A percentile compares a stretch with the other conserved stretches of the same genome.
Conservation (phyloP, 2,888 invertebrate species). For the Synergus itoensis region DNA sequence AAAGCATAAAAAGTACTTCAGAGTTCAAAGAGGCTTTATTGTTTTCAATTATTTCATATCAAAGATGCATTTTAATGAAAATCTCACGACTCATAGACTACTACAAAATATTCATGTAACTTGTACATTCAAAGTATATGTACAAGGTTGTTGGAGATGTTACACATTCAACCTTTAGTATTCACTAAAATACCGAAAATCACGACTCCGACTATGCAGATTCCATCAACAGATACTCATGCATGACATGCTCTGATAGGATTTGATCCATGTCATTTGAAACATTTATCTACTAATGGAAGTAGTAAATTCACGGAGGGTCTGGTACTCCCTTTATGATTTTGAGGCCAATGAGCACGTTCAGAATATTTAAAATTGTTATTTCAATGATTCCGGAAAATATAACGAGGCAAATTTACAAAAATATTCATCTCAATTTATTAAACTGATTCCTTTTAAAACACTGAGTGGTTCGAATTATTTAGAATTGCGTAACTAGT, state of each 20-base stretch:
- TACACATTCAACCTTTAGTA: not conserved
- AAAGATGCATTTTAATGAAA: slow-evolving; percentile 3
- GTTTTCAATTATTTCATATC: slow-evolving; percentile 7
- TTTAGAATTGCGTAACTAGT: no score
- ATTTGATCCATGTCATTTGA: slow-evolving; percentile 22
- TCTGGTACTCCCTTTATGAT: not conserved
- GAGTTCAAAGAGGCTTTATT: slow-evolving; percentile 8
- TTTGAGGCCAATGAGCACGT: not conserved
- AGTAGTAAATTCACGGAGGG: slow-evolving; percentile 18
- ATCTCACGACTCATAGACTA: not conserved
- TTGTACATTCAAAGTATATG: not conserved
- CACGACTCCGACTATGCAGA: slow-evolving; percentile 4
- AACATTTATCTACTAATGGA: slow-evolving; percentile 26
- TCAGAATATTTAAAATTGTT: not conserved
- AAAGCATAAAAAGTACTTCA: not conserved
- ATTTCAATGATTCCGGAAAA: no score
- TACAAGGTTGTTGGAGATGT: not conserved
- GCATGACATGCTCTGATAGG: slow-evolving; percentile 29
- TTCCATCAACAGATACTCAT: not conserved
- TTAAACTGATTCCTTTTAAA: no score
- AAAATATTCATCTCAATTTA: no score
- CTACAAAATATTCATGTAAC: no score
- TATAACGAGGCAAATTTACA: no score
- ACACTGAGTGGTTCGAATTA: no score
- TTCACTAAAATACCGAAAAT: slow-evolving; percentile 14